phyloP scores from a whole-genome alignment of 2,113 vertebrate species.

The Callionymus lyra region DNA sequence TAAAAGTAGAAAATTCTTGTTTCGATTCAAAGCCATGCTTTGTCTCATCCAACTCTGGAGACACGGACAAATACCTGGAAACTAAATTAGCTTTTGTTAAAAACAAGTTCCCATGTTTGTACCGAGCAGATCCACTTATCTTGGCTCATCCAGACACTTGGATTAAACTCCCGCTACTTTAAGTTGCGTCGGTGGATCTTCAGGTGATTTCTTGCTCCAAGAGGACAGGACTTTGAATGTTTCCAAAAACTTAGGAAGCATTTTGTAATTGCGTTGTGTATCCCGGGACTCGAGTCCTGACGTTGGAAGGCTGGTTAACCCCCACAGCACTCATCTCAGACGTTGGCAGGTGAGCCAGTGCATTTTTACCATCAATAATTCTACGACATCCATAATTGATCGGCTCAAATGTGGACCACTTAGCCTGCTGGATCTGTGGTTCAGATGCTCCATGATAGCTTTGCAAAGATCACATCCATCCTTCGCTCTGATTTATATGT shows the following conservation, averaged over 20 bases:
- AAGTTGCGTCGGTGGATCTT: too few species aligned
- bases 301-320: conserved; percentile 40
- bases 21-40: not conserved
- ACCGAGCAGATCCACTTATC: too few species aligned
- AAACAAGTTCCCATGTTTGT: too few species aligned
- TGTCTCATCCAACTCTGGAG: not conserved
- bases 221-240: too few species aligned
- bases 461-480: conserved; percentile 49
- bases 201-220: too few species aligned
- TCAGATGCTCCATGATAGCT: conserved; percentile 50
- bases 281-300: not conserved
- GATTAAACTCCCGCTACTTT: too few species aligned
- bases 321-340: conserved; percentile 35
- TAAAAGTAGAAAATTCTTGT: too few species aligned
- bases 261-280: too few species aligned
- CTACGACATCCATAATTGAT: conserved; percentile 54
- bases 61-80: too few species aligned
- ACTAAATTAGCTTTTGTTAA: too few species aligned
- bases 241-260: too few species aligned
- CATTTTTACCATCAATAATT: conserved; percentile 63
- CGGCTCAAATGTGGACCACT: conserved; percentile 50
- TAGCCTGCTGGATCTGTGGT: conserved; percentile 33
- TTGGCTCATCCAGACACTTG: too few species aligned
- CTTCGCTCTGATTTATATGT: conserved; percentile 10
- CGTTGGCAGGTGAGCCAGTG: conserved; percentile 48